These are phyloP conservation scores for Malthinus flaveolus DNA, from an alignment of 2,888 invertebrate genomes.

Conservation along the genomic window DNA sequence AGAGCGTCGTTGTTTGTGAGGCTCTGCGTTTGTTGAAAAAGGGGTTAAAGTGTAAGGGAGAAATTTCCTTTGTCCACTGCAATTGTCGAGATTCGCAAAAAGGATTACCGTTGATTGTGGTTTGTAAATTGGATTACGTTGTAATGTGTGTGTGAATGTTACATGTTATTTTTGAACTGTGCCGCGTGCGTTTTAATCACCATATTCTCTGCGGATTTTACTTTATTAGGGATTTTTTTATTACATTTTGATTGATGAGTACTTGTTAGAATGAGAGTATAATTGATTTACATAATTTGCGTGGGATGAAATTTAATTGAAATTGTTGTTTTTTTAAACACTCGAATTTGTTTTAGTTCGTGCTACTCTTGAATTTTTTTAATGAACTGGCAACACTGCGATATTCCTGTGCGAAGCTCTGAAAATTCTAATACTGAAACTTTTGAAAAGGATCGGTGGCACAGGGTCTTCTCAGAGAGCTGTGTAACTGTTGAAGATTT, in stretches of 20 bases:
- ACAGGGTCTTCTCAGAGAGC: too few relatives aligned
- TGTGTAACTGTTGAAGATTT: too few relatives aligned
- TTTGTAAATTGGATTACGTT: slow-evolving; percentile 27
- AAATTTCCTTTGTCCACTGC: slow-evolving; percentile 22
- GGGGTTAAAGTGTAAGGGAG: slow-evolving; percentile 11
- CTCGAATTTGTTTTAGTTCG: too few relatives aligned
- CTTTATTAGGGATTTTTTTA: slow-evolving; percentile 13
- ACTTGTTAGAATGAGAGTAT: slow-evolving; percentile 9
- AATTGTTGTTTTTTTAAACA: too few relatives aligned
- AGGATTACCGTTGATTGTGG: slow-evolving; percentile 28
- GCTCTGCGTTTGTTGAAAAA: slow-evolving; percentile 6
- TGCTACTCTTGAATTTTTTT: too few relatives aligned
- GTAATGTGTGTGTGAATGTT: slow-evolving; percentile 24
- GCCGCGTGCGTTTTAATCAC: slow-evolving; percentile 21
- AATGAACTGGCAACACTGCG: too few relatives aligned
- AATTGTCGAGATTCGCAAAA: slow-evolving; percentile 25
- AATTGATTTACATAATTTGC: slow-evolving; percentile 14
- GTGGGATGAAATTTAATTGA: neutral
- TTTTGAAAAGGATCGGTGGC: too few relatives aligned
- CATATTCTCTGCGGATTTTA: slow-evolving; percentile 13
- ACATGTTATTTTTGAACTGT: slow-evolving; percentile 22
- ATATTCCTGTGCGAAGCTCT: too few relatives aligned
- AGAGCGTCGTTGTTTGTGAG: slow-evolving; percentile 13
- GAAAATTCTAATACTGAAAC: too few relatives aligned
- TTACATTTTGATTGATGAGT: slow-evolving; percentile 15